Evolutionary conservation across 1,140 invertebrate genomes (phyloP), one percentile per base, ranked within the genome.

Genomic region (Lasioglossum albipes): DNA sequence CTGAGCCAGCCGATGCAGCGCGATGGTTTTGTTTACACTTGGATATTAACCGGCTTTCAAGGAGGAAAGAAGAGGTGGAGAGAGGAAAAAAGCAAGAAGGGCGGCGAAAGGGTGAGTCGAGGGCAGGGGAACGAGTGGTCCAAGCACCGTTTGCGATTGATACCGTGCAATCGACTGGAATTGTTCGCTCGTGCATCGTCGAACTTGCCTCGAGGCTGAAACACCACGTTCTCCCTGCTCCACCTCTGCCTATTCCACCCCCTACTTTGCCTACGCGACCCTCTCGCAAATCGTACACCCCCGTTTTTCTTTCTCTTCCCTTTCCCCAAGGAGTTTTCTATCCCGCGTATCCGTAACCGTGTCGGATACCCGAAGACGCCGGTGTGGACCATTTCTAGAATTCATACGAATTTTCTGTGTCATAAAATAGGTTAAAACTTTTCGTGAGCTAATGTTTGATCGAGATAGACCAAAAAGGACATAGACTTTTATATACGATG

Each of bases 11-110:
- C 62, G 16, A 67, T 74, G 59, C 68, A n/a, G 7, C 52, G 7
- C 52, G 67, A 67, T 71, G 61, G 54, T 73, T 85, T 85, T 87
- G 83, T 87, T 86, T 87, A 87, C 65, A 69, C 64, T 45, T 42
- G 36, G 75, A 79, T 86, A 79, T 86, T 75, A 86, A 75, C 54
- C 20, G 13, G 31, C n/a, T 64, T 20, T 18, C 42, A 27, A 52
- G 49, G 4, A n/a, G 2, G 22, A 22, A 41, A 27, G 66, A 31
- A 13, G 10, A 49, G 36, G 71, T 13, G 54, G n/a, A 13, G 62
- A 59, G 42, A 49, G 54, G 13, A 16, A 22, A 67, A 22, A 22
- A 67, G 66, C 18, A 13, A 13, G 42, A 22, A 64, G 45, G 76
- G 31, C 13, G 64, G 57, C 22, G 70, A 74, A 22, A 41, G 74